Evolutionary conservation across 2,113 vertebrate genomes (phyloP), one percentile per base, ranked within the genome.

Genomic region (Cyprinodon variegatus): DNA sequence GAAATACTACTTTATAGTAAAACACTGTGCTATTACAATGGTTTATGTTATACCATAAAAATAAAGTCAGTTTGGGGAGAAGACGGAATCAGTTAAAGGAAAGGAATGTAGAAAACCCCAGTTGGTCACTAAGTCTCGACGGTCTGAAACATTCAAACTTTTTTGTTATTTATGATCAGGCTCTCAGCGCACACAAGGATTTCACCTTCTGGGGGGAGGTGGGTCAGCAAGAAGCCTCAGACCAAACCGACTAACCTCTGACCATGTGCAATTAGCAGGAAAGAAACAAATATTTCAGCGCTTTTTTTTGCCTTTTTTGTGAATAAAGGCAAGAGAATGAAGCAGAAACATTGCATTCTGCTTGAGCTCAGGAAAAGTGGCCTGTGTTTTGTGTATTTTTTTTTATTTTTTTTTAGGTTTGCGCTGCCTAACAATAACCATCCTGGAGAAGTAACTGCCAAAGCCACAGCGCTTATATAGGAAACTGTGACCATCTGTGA

Each of bases 401-500:
- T 72, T 81, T 77, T 65, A 1, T 76, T 59, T 14, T 67, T 71
- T 80, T 61, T 43, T 14, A 20, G 50, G 50, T 57, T 57, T 57
- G 50, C 10, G 50, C 50, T 57, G 50, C 71, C 76, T 87, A 78
- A 75, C 78, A 84, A 74, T 53, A 82, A 85, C 72, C 78, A 40
- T 68, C 45, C 46, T 60, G 79, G 53, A 74, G 70, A 68, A 77
- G 66, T 46, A 20, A 67, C 78, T 79, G 81, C 88, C 85, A 78
- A 90, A 91, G 79, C 89, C 87, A 0, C 90, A 87, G 81, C 78
- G 79, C 87, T 82, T 82, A 79, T 61, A 75, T 79, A 83, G 84
- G 81, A 89, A 90, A 85, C 87, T 67, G 62, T 82, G 85, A 84
- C 57, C 86, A 86, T 85, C 83, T 86, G 86, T 86, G 88, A 88